Evolutionary conservation across 2,797 vertebrate species (phyloP).

Genomic region (Lagothrix lagotricha): DNA sequence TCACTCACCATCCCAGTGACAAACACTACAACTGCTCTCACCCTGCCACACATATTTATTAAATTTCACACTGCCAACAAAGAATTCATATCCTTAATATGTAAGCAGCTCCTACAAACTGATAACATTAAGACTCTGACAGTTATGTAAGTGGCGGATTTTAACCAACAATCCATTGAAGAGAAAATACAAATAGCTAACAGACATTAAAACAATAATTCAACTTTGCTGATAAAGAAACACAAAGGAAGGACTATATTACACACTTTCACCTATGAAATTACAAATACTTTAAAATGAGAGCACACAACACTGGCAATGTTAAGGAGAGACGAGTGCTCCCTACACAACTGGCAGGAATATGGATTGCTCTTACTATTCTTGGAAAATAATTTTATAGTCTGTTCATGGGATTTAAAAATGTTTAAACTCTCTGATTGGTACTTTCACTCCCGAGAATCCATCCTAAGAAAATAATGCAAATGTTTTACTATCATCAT

Average conservation of each 20-base stretch:
- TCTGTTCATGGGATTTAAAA: neutral
- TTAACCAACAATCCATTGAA: neutral
- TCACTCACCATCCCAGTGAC: neutral
- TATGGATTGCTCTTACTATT: neutral
- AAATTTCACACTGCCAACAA: neutral
- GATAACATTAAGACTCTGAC: neutral
- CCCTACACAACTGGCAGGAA: neutral
- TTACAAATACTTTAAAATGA: constrained; percentile 13
- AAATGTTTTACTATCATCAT: neutral
- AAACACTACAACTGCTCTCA: neutral
- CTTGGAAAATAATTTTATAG: neutral
- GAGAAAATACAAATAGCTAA: neutral
- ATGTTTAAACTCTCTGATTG: neutral
- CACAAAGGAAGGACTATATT: neutral
- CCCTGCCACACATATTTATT: neutral
- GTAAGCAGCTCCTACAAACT: neutral
- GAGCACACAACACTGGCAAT: neutral
- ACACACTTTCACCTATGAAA: neutral
- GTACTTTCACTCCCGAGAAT: neutral
- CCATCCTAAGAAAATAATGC: neutral
- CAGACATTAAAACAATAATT: neutral
- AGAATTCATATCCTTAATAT: neutral
- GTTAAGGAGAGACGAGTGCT: neutral
- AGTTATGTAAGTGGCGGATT: neutral
- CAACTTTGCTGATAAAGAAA: neutral